phyloP scores from a whole-genome alignment of 2,888 invertebrate genomes.

The Mythimna ferrago region DNA sequence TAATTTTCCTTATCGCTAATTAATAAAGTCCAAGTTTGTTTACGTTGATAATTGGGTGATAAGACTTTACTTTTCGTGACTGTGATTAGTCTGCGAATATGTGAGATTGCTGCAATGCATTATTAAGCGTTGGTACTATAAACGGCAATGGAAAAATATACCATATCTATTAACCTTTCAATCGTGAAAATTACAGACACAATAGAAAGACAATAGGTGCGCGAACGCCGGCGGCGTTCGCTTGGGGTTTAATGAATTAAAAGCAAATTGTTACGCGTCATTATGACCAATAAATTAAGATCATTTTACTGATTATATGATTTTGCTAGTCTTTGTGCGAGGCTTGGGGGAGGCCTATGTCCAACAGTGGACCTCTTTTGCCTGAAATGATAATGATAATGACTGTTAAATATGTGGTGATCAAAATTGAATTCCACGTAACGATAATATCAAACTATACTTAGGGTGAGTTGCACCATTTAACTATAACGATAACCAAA shows the following conservation, averaged over 20 bases:
- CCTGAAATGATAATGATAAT: no score
- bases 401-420: conserved; percentile 13
- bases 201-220: no score
- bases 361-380: no score
- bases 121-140: background rate
- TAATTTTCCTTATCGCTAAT: conserved; percentile 35
- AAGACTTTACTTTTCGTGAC: conserved; percentile 12
- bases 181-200: no score
- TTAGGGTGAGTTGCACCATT: no score
- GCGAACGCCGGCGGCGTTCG: no score
- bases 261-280: conserved; percentile 10
- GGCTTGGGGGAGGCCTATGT: no score
- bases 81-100: background rate
- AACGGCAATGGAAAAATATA: no score
- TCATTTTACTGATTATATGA: conserved; percentile 39
- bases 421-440: conserved; percentile 47
- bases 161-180: conserved; percentile 1
- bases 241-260: no score
- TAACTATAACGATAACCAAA: no score
- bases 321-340: no score
- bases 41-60: conserved; percentile 9
- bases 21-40: conserved; percentile 34
- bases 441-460: conserved; percentile 24
- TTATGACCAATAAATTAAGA: conserved; percentile 49
- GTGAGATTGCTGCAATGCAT: background rate